Evolutionary conservation across 30 jellyfish, hydroid and myxozoan species (phyloP).

Genomic region (Hydra vulgaris): DNA sequence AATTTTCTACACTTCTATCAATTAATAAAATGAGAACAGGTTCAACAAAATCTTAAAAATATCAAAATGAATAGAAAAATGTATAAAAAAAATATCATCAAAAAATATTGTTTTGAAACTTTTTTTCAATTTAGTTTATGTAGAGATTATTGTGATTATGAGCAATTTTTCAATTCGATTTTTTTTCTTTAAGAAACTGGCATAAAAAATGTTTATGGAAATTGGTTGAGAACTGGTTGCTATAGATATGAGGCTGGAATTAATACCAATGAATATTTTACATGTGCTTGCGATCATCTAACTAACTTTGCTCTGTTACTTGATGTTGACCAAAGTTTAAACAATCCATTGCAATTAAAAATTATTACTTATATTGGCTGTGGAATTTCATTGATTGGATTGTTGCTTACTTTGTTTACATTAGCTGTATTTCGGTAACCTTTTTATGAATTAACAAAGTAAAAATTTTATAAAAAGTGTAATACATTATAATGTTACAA

Average conservation of each 20-base stretch:
- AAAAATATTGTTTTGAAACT: too few species aligned
- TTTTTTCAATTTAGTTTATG: too few species aligned
- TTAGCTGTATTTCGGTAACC: constrained; percentile 21
- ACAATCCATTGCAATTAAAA: constrained; percentile 28
- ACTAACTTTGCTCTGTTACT: constrained; percentile 38
- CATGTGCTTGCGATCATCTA: constrained; percentile 31
- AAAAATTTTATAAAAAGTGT: too few species aligned
- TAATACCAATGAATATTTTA: not conserved
- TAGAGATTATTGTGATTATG: too few species aligned
- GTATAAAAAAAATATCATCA: too few species aligned
- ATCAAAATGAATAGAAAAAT: too few species aligned
- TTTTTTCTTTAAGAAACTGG: not conserved
- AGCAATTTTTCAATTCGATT: too few species aligned
- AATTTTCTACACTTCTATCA: too few species aligned
- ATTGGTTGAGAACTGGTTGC: constrained; percentile 18
- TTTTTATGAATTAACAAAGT: not conserved
- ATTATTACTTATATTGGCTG: constrained; percentile 34
- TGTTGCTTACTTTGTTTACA: constrained; percentile 21
- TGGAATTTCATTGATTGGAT: constrained; percentile 42
- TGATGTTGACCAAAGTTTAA: constrained; percentile 21
- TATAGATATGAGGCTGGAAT: not conserved
- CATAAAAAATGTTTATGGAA: not conserved
- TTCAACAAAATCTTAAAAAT: too few species aligned
- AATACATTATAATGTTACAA: too few species aligned
- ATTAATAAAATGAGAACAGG: too few species aligned